Evolutionary conservation across 2,113 vertebrate species (phyloP).

Genomic region (Pterophyllum scalare): DNA sequence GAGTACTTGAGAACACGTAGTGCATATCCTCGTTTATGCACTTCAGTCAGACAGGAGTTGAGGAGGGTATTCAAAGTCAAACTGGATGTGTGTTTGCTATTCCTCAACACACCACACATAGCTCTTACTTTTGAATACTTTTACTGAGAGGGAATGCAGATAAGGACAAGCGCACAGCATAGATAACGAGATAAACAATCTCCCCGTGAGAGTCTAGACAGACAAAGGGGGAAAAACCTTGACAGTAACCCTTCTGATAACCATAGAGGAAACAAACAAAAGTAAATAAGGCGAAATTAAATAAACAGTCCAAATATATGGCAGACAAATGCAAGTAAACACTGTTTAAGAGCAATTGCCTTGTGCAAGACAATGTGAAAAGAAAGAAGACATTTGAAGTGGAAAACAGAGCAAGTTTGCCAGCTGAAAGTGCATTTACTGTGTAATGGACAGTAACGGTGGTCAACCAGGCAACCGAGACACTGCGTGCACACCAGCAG

Average conservation of each 20-base stretch:
- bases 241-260: slow-evolving; percentile 37
- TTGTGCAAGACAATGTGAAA: slow-evolving; percentile 58
- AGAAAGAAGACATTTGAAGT: slow-evolving; percentile 48
- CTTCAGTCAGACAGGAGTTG: slow-evolving; percentile 45
- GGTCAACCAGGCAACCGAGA: slow-evolving; percentile 46
- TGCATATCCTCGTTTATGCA: slow-evolving; percentile 68
- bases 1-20: slow-evolving; percentile 42
- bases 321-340: slow-evolving; percentile 69
- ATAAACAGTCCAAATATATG: slow-evolving; percentile 33
- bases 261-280: slow-evolving; percentile 17
- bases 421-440: slow-evolving; percentile 78
- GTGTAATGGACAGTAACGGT: slow-evolving; percentile 65
- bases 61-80: slow-evolving; percentile 77
- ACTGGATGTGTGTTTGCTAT: slow-evolving; percentile 68
- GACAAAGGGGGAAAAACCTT: background rate
- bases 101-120: slow-evolving; percentile 64
- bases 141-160: slow-evolving; percentile 73
- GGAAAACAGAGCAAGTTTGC: slow-evolving; percentile 57
- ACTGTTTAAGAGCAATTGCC: slow-evolving; percentile 56
- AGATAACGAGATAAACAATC: slow-evolving; percentile 58
- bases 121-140: slow-evolving; percentile 74
- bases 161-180: slow-evolving; percentile 51
- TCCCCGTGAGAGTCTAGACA: slow-evolving; percentile 32
- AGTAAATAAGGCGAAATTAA: slow-evolving; percentile 36
- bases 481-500: background rate